Percentiles rank a stretch among this genome's conserved stretches.
Evolutionary conservation across 2,797 vertebrate genomes (phyloP).

Genomic region (Catamblyrhynchus diadema): DNA sequence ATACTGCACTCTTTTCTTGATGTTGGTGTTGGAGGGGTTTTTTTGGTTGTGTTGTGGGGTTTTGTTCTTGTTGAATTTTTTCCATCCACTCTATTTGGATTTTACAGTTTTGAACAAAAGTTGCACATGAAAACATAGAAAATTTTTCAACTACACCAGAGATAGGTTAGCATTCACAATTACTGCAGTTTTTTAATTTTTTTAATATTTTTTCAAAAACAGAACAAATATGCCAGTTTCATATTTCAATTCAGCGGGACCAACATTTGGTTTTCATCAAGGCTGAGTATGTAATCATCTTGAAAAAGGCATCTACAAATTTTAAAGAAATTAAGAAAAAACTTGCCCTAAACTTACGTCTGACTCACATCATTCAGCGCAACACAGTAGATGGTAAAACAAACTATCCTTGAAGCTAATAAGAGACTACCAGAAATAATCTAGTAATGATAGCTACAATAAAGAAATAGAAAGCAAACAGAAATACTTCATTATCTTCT

Average conservation of each 20-base stretch:
- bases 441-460: not conserved
- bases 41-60: not conserved
- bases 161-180: not conserved
- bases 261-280: not conserved
- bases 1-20: not conserved
- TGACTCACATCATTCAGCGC: not conserved
- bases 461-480: not conserved
- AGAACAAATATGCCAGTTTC: not conserved
- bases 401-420: not conserved
- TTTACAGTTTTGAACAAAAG: not conserved
- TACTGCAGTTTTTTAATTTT: not conserved
- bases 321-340: not conserved
- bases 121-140: not conserved
- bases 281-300: not conserved
- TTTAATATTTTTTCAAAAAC: not conserved
- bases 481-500: not conserved
- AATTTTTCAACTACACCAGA: not conserved
- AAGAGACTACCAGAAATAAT: not conserved
- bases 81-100: not conserved
- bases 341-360: not conserved
- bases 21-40: not conserved
- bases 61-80: not conserved
- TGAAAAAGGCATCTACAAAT: not conserved
- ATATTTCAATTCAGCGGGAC: not conserved
- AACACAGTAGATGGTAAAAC: not conserved